Evolutionary conservation across 1,140 invertebrate species (phyloP), one percentile per base, ranked within the genome.

Genomic region (Metopolophium dirhodum): DNA sequence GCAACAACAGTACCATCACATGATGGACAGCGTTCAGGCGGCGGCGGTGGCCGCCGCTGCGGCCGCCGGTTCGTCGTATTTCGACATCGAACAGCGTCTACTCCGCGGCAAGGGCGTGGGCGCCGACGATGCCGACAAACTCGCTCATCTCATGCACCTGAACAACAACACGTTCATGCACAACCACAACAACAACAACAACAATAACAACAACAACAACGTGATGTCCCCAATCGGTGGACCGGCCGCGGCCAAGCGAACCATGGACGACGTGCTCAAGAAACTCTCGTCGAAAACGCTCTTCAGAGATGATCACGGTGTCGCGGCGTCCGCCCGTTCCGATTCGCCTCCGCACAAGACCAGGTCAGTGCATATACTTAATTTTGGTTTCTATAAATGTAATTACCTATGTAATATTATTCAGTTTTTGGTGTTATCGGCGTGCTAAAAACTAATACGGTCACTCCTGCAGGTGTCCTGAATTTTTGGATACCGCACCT

Each of bases 221-320:
- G 23, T 51, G 7, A 35, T 85, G n/a, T 49, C 77, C 18, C 57
- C 77, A 22, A 22, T 85, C 23, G 91, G 57, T n/a, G 91, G 91
- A 20, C 77, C 77, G 8, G 35, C 77, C 41, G 47, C 41, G 41
- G 41, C 35, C 41, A 94, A 96, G 97, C 95, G 97, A 94, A 97
- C 97, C n/a, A 98, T 98, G 97, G 97, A 98, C 96, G 97, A 98
- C 95, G 97, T 98, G 14, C 96, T 98, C n/a, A 98, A 98, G 95
- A 96, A 97, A 95, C 95, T 98, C 94, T 97, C 97, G 90, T 97
- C 97, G 93, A 98, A 98, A 95, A 97, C 97, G 96, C 97, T 97
- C 95, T 96, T 96, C 95, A 41, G 51, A 54, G 91, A 93, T 37
- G 91, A 93, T 45, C 91, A 90, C 57, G 89, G 57, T 7, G 18